These are phyloP conservation scores for Chrysodeixis includens DNA, from an alignment of 2,888 invertebrate genomes.

Conservation along the genomic window DNA sequence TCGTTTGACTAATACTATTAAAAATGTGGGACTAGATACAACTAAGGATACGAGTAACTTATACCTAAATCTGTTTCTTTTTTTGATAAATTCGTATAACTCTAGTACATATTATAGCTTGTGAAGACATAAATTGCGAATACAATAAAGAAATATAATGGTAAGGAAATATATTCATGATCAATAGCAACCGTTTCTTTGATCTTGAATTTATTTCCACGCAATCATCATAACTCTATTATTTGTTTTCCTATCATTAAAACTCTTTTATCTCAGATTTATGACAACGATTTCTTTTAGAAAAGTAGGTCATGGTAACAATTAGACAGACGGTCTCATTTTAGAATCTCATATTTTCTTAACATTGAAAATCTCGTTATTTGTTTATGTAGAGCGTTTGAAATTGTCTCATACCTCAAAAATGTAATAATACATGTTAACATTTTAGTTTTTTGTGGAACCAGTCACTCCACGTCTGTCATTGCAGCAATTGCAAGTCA, in stretches of 20 bases:
- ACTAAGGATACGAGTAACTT: too few species aligned
- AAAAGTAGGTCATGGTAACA: conserved; percentile 38
- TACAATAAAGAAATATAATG: too few species aligned
- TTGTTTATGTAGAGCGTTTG: background rate
- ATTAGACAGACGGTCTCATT: conserved; percentile 13
- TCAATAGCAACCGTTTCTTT: background rate
- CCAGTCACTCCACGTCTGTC: too few species aligned
- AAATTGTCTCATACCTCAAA: background rate
- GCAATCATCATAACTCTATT: background rate
- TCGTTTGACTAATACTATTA: too few species aligned
- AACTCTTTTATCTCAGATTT: conserved; percentile 34
- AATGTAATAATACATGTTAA: too few species aligned
- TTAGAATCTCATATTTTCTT: conserved; percentile 2
- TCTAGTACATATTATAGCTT: too few species aligned
- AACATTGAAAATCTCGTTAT: background rate
- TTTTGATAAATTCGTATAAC: too few species aligned
- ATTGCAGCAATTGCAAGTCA: too few species aligned
- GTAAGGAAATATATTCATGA: background rate
- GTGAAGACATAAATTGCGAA: too few species aligned
- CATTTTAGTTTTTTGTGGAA: too few species aligned
- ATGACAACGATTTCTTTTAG: conserved; percentile 22
- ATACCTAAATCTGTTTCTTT: too few species aligned
- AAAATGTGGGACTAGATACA: too few species aligned
- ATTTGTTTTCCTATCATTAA: conserved; percentile 7
- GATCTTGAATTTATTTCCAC: background rate